Evolutionary conservation across 1,140 invertebrate species (phyloP).

Genomic region (Melanaphis sacchari): DNA sequence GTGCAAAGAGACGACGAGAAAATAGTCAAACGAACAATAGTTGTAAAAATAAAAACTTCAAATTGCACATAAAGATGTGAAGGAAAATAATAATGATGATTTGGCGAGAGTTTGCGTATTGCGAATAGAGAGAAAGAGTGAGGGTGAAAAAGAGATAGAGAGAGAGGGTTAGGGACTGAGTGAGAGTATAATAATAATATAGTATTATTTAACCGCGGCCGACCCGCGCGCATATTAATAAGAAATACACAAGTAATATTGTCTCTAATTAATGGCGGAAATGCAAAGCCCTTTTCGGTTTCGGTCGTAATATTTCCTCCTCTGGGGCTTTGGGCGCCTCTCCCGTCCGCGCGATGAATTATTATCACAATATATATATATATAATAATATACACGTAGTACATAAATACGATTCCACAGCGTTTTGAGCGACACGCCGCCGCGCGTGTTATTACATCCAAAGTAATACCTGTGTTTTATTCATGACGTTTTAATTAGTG

Average conservation of each 20-base stretch:
- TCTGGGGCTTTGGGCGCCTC: constrained; percentile 20
- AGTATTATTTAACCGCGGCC: neutral
- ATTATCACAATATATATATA: neutral
- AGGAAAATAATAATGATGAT: neutral
- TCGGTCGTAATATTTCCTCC: constrained; percentile 54
- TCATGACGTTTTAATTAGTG: constrained; percentile 55
- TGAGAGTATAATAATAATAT: neutral
- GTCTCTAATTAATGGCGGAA: constrained; percentile 55
- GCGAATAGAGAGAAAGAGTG: neutral
- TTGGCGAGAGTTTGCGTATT: neutral
- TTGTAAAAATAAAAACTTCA: neutral
- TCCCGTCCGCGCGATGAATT: constrained; percentile 40
- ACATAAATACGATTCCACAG: neutral
- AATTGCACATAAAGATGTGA: neutral
- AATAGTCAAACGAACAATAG: neutral
- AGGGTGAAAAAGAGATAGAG: neutral
- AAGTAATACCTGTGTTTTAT: constrained; percentile 57
- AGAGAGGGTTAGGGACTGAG: neutral
- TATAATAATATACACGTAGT: neutral
- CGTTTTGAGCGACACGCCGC: constrained; percentile 40
- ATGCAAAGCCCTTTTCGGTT: constrained; percentile 53
- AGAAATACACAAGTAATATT: constrained; percentile 58
- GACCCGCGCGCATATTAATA: constrained; percentile 43
- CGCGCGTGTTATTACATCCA: constrained; percentile 48
- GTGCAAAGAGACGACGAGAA: neutral